Evolutionary conservation across 2,797 vertebrate species (phyloP).

Genomic region (Brachyalestes nurse): DNA sequence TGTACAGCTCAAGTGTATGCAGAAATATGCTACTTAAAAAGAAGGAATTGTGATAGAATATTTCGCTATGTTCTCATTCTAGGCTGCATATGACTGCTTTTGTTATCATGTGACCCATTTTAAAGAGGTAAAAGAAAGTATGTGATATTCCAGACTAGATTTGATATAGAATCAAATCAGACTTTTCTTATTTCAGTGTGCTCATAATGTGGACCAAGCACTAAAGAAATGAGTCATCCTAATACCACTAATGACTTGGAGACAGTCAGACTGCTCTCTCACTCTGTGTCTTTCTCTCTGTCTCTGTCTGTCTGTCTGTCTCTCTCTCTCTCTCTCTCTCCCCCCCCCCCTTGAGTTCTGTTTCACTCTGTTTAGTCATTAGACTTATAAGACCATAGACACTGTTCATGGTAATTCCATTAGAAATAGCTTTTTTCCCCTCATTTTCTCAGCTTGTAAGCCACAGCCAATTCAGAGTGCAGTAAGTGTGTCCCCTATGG

Average conservation of each 20-base stretch:
- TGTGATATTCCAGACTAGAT: too few species aligned
- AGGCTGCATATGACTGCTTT: too few species aligned
- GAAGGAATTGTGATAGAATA: too few species aligned
- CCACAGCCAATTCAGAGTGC: background rate
- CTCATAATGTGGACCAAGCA: slow-evolving; percentile 4
- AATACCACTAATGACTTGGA: slow-evolving; percentile 14
- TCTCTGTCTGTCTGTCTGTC: too few species aligned
- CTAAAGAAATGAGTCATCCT: slow-evolving; percentile 45
- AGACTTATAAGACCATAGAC: slow-evolving; percentile 9
- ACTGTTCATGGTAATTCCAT: background rate
- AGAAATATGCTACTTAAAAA: too few species aligned
- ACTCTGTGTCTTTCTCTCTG: background rate
- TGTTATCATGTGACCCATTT: too few species aligned
- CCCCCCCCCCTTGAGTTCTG: background rate
- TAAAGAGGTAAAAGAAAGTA: too few species aligned
- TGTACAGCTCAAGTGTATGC: too few species aligned
- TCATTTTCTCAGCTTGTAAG: slow-evolving; percentile 1
- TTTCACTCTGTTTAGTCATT: slow-evolving; percentile 13
- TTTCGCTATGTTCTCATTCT: too few species aligned
- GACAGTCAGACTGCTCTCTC: slow-evolving; percentile 10
- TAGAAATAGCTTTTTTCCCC: background rate
- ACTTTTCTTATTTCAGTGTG: background rate
- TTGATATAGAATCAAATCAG: too few species aligned
- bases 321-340: background rate
- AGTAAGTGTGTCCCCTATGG: background rate